Evolutionary conservation across 35 echinoderm and acorn worm species (phyloP).

Genomic region (Apostichopus californicus): DNA sequence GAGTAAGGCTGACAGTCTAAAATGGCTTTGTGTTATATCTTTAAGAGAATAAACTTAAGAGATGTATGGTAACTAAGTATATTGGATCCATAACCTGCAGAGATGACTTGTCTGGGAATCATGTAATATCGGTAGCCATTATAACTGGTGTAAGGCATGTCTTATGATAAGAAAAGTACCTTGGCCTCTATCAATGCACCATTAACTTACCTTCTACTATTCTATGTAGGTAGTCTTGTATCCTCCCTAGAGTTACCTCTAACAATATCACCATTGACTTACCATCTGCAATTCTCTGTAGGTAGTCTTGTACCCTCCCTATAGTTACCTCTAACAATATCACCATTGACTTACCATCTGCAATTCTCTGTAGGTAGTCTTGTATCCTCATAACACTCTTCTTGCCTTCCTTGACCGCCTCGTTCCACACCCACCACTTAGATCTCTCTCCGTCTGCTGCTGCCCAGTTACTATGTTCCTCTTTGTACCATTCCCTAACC

Average conservation of each 20-base stretch:
- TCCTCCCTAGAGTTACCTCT: slow-evolving; percentile 1
- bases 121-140: no score
- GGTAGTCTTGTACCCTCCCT: no score
- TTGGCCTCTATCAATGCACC: no score
- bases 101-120: no score
- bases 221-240: slow-evolving; percentile 94
- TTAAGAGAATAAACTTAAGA: no score
- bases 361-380: slow-evolving; percentile 88
- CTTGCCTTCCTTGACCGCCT: slow-evolving; percentile 69
- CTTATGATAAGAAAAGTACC: no score
- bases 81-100: no score
- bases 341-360: slow-evolving; percentile 72
- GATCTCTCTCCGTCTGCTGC: slow-evolving; percentile 81
- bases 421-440: slow-evolving; percentile 98
- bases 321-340: no score
- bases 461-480: slow-evolving; percentile 90
- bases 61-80: no score
- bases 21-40: no score
- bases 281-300: slow-evolving; percentile 93
- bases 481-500: slow-evolving; percentile 96
- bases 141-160: no score
- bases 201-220: slow-evolving; percentile 81
- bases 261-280: neutral
- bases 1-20: no score
- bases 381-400: slow-evolving; percentile 88